A percentile compares a stretch with the other conserved stretches of the same genome.
Evolutionary conservation across 2,888 invertebrate genomes (phyloP).

Genomic region (Abrostola triplasia): DNA sequence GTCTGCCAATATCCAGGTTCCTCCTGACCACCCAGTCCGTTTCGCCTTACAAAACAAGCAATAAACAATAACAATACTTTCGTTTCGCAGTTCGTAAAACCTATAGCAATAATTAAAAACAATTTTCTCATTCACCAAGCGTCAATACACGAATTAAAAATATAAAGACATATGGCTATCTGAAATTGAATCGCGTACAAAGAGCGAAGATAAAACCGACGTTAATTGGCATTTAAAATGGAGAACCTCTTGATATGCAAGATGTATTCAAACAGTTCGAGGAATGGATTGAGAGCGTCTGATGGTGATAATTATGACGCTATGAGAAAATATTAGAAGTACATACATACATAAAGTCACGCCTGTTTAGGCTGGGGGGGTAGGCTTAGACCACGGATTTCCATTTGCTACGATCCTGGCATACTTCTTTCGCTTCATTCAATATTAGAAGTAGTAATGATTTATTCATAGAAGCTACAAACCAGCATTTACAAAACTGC

Average conservation of each 20-base stretch:
- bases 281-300: too few species aligned
- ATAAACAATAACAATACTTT: slow-evolving; percentile 34
- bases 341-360: too few species aligned
- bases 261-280: slow-evolving; percentile 15
- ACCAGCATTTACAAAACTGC: too few species aligned
- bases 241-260: slow-evolving; percentile 54
- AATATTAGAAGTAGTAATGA: too few species aligned
- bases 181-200: slow-evolving; percentile 65
- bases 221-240: slow-evolving; percentile 73
- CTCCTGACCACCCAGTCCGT: background rate
- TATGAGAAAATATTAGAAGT: too few species aligned
- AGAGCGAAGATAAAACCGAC: slow-evolving; percentile 64
- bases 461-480: too few species aligned
- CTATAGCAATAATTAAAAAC: slow-evolving; percentile 55
- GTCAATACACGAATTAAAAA: slow-evolving; percentile 61
- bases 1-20: too few species aligned
- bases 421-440: too few species aligned
- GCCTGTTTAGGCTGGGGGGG: too few species aligned
- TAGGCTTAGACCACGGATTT: too few species aligned
- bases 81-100: slow-evolving; percentile 52
- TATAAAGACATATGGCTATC: slow-evolving; percentile 64
- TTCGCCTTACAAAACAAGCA: slow-evolving; percentile 6
- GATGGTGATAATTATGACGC: too few species aligned
- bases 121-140: slow-evolving; percentile 52
- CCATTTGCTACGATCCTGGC: too few species aligned